These are phyloP conservation scores for Hydropsyche tenuis DNA, from an alignment of 1,140 invertebrate genomes.

Conservation along the genomic window DNA sequence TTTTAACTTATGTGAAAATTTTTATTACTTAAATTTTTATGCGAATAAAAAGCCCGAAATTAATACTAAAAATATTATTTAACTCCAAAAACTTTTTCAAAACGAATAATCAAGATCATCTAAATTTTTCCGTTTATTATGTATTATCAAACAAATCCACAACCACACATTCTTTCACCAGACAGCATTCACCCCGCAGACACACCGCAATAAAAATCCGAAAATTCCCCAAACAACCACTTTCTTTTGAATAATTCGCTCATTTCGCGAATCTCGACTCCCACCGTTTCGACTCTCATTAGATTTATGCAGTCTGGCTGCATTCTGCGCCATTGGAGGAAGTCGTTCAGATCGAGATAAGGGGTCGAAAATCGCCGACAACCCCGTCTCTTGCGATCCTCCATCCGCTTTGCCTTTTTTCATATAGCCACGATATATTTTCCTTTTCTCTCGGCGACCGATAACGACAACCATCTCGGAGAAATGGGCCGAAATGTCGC, in stretches of 20 bases:
- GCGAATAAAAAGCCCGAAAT: no score
- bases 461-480: no score
- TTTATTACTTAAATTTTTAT: no score
- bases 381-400: neutral
- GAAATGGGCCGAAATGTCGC: no score
- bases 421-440: no score
- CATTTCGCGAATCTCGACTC: neutral
- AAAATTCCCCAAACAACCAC: neutral
- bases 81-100: no score
- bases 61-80: no score
- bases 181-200: neutral
- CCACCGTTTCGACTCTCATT: neutral
- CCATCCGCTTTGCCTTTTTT: neutral
- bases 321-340: neutral
- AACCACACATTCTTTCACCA: no score
- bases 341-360: conserved; percentile 15
- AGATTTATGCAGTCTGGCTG: conserved; percentile 5
- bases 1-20: neutral
- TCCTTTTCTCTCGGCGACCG: no score
- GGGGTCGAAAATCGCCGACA: neutral
- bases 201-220: neutral
- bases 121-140: no score
- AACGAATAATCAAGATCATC: no score
- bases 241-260: neutral
- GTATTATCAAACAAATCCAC: no score